Conservation (phyloP, 2,888 invertebrate species). For the Xestia rhomboidea region DNA sequence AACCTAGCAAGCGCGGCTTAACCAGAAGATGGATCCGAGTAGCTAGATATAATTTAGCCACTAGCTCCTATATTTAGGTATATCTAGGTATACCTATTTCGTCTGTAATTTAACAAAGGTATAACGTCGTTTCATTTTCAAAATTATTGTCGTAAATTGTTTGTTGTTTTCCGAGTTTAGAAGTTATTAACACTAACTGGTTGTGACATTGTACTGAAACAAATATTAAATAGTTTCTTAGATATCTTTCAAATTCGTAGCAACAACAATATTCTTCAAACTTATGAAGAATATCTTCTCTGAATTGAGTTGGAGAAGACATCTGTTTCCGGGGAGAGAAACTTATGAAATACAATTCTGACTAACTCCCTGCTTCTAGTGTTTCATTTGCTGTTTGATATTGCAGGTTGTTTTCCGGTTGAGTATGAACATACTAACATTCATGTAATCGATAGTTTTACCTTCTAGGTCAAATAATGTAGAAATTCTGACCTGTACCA, state of each 20-base stretch:
- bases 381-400: not conserved
- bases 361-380: too few species aligned
- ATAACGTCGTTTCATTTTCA: not conserved
- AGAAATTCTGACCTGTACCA: not conserved
- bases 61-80: too few species aligned
- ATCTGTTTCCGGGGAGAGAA: not conserved
- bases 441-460: not conserved
- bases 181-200: not conserved
- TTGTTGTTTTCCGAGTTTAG: not conserved
- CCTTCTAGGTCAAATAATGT: not conserved
- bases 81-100: not conserved
- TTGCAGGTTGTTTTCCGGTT: not conserved
- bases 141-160: not conserved
- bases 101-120: not conserved
- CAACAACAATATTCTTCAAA: slow-evolving; percentile 1
- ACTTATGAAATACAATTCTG: not conserved
- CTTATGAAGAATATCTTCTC: not conserved
- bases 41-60: too few species aligned
- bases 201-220: not conserved
- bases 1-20: too few species aligned
- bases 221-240: not conserved
- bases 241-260: not conserved
- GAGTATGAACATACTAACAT: not conserved
- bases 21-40: too few species aligned
- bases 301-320: not conserved